phyloP scores from a whole-genome alignment of 2,888 invertebrate genomes.

The Xanthia togata region DNA sequence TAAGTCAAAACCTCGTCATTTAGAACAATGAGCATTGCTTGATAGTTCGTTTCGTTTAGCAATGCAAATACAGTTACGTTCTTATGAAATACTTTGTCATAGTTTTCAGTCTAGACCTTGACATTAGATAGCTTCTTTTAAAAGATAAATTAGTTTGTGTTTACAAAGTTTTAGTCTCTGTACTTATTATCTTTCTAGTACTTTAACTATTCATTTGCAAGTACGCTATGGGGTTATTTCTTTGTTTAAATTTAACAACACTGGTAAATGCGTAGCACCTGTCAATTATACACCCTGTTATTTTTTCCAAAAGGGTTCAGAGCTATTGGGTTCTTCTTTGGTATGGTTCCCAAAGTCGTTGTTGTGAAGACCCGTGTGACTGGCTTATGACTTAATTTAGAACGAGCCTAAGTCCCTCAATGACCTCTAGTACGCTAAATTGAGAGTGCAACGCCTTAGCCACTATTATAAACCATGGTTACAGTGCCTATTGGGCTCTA shows the following conservation, averaged over 20 bases:
- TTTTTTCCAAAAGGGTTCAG: background rate
- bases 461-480: slow-evolving; percentile 28
- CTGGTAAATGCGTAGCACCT: background rate
- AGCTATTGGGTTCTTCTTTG: background rate
- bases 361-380: background rate
- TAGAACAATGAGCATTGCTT: background rate
- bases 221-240: background rate
- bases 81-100: slow-evolving; percentile 25
- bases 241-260: slow-evolving; percentile 4
- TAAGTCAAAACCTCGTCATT: background rate
- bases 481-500: slow-evolving; percentile 45
- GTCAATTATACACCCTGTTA: background rate
- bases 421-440: background rate
- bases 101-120: slow-evolving; percentile 38
- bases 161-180: slow-evolving; percentile 12
- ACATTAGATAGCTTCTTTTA: slow-evolving; percentile 28
- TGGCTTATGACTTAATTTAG: background rate
- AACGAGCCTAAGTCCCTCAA: background rate
- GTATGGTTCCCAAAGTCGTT: background rate
- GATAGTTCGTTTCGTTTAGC: background rate
- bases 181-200: background rate
- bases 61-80: slow-evolving; percentile 5
- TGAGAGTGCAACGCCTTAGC: slow-evolving; percentile 42
- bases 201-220: background rate
- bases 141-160: slow-evolving; percentile 36